Base-by-base conservation (phyloP, 2,113 vertebrate species). In the Neotragus pygmaeus region DNA sequence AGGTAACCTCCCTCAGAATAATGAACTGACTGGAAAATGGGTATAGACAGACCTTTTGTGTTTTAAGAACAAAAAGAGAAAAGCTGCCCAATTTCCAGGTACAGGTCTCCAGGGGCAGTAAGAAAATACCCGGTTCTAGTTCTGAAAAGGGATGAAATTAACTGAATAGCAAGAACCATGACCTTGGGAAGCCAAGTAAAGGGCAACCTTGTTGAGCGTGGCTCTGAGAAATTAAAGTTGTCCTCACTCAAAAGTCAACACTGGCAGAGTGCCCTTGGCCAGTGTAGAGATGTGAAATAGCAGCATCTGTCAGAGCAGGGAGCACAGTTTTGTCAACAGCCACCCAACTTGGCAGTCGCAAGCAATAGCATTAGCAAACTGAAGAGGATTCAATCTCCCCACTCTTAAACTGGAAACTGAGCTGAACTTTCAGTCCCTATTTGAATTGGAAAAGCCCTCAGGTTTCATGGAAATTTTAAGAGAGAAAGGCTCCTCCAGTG, bases 221-320 rank as follows among this genome's bases (percentile, higher is more conserved):
- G 36, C 83, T 88, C 92, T 96, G 92, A 95, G 88, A 95, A 96
- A 96, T 94, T 87, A 95, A 97, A 96, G 92, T 92, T 93, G 84
- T 82, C 45, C 73, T 95, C n/a, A 4, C 55, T 88, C 88, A 92
- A 85, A 95, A 96, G 95, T 95, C 94, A 94, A 86, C 81, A 25
- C 1, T 98, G 97, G 96, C 97, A 90, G 77, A 85, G 55, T n/a
- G 92, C 95, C 90, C 81, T 90, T 94, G 93, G 97, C 95, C 95
- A 88, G 49, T 43, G 88, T 33, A 30, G 49, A 92, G 92, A 94
- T 55, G 62, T 58, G 85, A 94, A 95, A 96, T 93, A 95, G 95
- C 66, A 90, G 95, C 96, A 92, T 91, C 95, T 98, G 97, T 96
- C 91, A 91, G 66, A 92, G 91, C 39, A 51, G 77, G 88, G 91